These are phyloP conservation scores for Lanius ludovicianus DNA, from an alignment of 2,113 vertebrate species.

Conservation along the genomic window DNA sequence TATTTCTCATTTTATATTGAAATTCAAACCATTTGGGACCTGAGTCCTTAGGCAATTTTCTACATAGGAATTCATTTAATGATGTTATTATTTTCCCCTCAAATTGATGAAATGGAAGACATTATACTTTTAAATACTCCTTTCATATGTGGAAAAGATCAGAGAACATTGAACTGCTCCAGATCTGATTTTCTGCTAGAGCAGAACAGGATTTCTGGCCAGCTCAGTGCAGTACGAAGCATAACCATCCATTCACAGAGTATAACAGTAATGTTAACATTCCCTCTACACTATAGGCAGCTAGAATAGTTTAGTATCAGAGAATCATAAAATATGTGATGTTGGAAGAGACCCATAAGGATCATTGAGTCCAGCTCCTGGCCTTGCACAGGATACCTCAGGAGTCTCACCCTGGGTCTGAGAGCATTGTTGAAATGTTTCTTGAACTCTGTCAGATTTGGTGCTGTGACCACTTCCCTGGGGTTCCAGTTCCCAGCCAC, in stretches of 20 bases:
- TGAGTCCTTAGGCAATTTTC: conserved; percentile 43
- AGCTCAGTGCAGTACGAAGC: neutral
- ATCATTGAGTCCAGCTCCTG: fast-evolving
- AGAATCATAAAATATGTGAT: neutral
- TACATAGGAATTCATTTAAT: conserved; percentile 31
- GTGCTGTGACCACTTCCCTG: neutral
- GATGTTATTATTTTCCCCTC: conserved; percentile 43
- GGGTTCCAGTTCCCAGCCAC: neutral
- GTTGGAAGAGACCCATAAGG: neutral
- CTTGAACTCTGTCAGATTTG: neutral
- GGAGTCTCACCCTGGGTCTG: neutral
- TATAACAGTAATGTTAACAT: too few species aligned
- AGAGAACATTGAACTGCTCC: neutral
- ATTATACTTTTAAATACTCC: conserved; percentile 55
- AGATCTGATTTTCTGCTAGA: conserved; percentile 5
- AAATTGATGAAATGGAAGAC: conserved; percentile 6
- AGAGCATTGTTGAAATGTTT: neutral
- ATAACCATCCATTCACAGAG: neutral
- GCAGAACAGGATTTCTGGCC: neutral
- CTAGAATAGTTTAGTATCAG: neutral
- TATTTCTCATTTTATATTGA: conserved; percentile 46
- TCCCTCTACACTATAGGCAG: neutral
- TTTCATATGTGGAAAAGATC: conserved; percentile 15
- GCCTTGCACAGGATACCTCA: neutral
- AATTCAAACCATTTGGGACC: conserved; percentile 30